Conservation (phyloP, 30 jellyfish, hydroid and myxozoan genomes). For the Turritopsis dohrnii region DNA sequence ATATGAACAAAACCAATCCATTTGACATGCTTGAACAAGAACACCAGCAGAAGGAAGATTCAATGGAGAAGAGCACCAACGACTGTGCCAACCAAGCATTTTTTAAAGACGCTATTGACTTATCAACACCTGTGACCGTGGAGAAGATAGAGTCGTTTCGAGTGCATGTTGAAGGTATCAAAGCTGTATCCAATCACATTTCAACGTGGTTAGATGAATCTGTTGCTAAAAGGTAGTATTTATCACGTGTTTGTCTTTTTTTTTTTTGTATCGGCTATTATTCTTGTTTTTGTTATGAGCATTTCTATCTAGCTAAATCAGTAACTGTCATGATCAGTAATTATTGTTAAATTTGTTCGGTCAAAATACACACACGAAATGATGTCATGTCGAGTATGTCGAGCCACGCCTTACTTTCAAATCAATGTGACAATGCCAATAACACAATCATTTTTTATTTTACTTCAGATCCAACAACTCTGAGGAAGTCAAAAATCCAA, state of each 20-base stretch:
- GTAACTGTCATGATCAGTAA: neutral
- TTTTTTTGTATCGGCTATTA: neutral
- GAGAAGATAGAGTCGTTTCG: neutral
- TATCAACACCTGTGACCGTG: neutral
- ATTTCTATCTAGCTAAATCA: too few relatives aligned
- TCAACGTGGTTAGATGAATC: slow-evolving; percentile 28
- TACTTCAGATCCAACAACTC: neutral
- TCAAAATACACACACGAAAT: too few relatives aligned
- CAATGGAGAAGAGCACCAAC: neutral
- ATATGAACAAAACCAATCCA: slow-evolving; percentile 42
- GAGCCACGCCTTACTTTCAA: too few relatives aligned
- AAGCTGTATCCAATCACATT: slow-evolving; percentile 18
- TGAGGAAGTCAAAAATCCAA: neutral
- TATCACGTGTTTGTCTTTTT: too few relatives aligned
- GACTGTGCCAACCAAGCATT: neutral
- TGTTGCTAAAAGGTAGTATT: neutral
- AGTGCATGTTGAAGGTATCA: neutral
- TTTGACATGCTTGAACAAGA: neutral
- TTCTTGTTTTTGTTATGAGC: neutral
- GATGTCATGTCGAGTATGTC: too few relatives aligned
- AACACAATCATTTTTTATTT: neutral
- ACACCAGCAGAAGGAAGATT: neutral
- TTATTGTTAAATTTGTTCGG: neutral
- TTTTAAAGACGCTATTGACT: neutral
- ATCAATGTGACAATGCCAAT: too few relatives aligned